These are phyloP conservation scores for Caenorhabditis sp. DNA, from an alignment of 2,888 invertebrate genomes.

Conservation along the genomic window DNA sequence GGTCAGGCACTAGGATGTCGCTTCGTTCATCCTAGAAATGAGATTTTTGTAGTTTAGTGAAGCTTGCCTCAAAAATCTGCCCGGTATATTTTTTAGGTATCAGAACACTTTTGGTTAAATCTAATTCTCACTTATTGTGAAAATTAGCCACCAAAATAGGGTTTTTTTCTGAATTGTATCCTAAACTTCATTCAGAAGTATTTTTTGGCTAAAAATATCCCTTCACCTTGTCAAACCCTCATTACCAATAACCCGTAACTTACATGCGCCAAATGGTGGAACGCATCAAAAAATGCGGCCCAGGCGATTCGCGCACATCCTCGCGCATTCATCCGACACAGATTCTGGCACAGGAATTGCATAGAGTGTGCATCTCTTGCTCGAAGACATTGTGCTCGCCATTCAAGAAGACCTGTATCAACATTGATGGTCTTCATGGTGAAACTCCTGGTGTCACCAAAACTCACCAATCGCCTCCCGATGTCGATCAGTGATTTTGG, in stretches of 20 bases:
- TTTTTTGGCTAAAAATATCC: neutral
- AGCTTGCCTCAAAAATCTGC: no score
- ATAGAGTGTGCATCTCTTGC: constrained; percentile 46
- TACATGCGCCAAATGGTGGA: constrained; percentile 45
- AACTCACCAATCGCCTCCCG: constrained; percentile 44
- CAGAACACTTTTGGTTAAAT: no score
- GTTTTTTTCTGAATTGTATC: no score
- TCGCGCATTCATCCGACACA: constrained; percentile 47
- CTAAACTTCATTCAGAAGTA: neutral
- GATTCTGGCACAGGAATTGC: constrained; percentile 46
- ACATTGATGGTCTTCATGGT: no score
- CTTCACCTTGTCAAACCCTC: neutral
- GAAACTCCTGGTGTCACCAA: no score
- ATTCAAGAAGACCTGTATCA: constrained; percentile 54
- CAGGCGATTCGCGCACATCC: constrained; percentile 50
- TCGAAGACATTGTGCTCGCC: constrained; percentile 51
- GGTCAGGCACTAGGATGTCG: constrained; percentile 40
- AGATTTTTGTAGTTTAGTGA: no score
- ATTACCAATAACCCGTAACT: neutral
- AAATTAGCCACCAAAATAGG: no score
- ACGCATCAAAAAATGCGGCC: constrained; percentile 51
- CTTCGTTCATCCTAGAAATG: constrained; percentile 42
- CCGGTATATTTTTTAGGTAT: no score
- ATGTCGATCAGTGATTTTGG: constrained; percentile 37
- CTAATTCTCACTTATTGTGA: no score